phyloP scores from a whole-genome alignment of 2,888 invertebrate genomes.

The Terebella lapidaria region DNA sequence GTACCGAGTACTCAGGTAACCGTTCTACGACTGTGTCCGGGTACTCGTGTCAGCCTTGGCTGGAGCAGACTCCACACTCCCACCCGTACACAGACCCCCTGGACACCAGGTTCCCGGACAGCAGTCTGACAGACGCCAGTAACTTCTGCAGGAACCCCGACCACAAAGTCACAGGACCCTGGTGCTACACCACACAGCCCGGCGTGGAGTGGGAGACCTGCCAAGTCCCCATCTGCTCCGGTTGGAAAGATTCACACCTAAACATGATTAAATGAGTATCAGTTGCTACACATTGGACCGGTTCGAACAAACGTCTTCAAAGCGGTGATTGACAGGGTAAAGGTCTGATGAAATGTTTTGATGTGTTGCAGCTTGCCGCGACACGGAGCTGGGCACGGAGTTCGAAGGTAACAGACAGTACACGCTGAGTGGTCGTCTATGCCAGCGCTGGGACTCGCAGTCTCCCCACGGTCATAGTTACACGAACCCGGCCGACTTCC shows the following conservation, averaged over 20 bases:
- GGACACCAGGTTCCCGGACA: constrained; percentile 2
- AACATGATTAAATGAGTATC: too few species aligned
- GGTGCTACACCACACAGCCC: constrained; percentile 7
- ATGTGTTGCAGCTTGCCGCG: constrained; percentile 9
- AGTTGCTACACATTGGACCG: too few species aligned
- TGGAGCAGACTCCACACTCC: constrained; percentile 1
- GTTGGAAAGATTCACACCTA: not conserved
- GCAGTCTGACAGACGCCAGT: not conserved
- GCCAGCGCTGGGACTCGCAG: constrained; percentile 4
- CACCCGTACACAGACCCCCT: constrained; percentile 1
- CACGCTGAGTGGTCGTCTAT: constrained; percentile 3
- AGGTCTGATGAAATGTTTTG: too few species aligned
- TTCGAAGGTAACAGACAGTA: not conserved
- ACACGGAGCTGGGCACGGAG: not conserved
- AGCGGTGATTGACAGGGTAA: too few species aligned
- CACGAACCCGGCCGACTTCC: not conserved
- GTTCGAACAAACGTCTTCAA: too few species aligned
- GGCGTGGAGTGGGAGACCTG: constrained; percentile 7
- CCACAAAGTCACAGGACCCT: constrained; percentile 5
- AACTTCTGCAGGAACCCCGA: constrained; percentile 12
- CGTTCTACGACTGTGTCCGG: not conserved
- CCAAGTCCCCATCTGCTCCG: not conserved
- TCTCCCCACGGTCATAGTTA: not conserved
- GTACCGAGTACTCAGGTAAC: constrained; percentile 6
- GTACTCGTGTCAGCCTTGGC: constrained; percentile 7